Conservation (phyloP, 2,113 vertebrate genomes). For the Cebus imitator region DNA sequence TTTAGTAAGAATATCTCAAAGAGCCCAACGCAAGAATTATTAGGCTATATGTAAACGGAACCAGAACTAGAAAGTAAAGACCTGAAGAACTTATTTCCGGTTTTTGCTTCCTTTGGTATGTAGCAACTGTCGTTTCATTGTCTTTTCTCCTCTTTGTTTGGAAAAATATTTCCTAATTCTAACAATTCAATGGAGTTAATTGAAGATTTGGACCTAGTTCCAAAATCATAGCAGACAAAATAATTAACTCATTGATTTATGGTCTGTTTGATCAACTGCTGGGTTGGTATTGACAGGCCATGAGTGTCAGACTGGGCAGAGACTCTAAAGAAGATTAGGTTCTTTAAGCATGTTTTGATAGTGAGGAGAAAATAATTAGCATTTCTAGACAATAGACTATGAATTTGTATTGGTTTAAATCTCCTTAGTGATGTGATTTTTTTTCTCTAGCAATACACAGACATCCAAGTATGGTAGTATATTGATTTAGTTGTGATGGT, state of each 20-base stretch:
- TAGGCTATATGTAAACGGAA: background rate
- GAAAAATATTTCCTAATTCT: constrained; percentile 3
- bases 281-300: background rate
- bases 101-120: background rate
- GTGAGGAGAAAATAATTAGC: background rate
- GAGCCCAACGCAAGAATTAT: background rate
- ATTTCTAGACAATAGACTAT: background rate
- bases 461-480: background rate
- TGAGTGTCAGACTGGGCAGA: background rate
- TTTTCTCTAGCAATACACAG: background rate
- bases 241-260: background rate
- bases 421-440: background rate
- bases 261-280: background rate
- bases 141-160: background rate
- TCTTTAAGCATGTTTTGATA: background rate
- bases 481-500: background rate
- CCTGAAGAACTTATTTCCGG: background rate
- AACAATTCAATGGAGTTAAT: background rate
- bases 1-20: background rate
- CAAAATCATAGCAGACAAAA: background rate
- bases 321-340: background rate
- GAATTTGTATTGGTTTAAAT: background rate
- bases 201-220: background rate
- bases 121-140: background rate
- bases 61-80: background rate